Conservation (phyloP, 2,797 vertebrate genomes). For the Malurus splendens region DNA sequence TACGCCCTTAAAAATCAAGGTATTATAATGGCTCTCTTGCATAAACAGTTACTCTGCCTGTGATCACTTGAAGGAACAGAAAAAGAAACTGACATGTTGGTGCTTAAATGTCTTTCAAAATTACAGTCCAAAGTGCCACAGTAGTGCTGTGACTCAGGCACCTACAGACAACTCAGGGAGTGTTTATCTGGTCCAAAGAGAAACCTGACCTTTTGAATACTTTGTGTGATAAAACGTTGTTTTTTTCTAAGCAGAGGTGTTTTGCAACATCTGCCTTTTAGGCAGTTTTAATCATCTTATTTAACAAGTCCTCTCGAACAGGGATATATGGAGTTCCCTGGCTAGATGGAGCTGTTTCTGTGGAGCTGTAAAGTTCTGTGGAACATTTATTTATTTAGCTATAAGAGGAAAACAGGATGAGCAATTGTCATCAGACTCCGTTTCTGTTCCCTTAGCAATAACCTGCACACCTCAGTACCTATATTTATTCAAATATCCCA, state of each 20-base stretch:
- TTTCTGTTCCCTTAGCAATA: not conserved
- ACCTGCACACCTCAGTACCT: not conserved
- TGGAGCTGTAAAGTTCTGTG: not conserved
- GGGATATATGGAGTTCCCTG: not conserved
- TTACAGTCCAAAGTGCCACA: not conserved
- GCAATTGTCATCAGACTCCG: rapidly evolving
- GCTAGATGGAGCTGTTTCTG: not conserved
- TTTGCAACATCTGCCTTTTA: not conserved
- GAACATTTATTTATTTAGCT: not conserved
- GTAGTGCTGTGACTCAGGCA: not conserved
- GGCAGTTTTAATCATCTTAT: not conserved
- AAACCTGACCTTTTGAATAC: not conserved
- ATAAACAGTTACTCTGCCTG: not conserved
- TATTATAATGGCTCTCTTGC: not conserved
- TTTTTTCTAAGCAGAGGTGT: not conserved
- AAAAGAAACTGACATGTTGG: not conserved
- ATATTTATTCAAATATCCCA: not conserved
- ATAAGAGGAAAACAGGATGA: not conserved
- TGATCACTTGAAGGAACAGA: not conserved
- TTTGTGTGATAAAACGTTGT: not conserved
- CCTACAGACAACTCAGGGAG: not conserved
- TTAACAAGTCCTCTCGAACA: not conserved
- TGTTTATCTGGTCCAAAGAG: not conserved
- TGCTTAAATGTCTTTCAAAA: not conserved
- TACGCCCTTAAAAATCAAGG: not conserved